Percentiles rank a stretch among this genome's conserved stretches.
These are phyloP conservation scores for Dione juno DNA, from an alignment of 2,888 invertebrate species.

Conservation along the genomic window DNA sequence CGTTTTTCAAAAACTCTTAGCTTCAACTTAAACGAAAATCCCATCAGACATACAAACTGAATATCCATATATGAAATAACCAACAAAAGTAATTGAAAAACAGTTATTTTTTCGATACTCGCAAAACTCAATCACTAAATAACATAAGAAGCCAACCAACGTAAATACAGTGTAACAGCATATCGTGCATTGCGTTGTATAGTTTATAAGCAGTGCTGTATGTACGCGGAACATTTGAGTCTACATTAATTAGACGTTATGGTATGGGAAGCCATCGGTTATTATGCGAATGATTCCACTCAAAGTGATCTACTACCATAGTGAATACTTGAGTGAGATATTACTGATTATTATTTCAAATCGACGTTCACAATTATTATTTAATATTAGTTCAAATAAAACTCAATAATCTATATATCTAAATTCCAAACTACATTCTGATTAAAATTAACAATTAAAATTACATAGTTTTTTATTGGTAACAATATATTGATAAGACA, in stretches of 20 bases:
- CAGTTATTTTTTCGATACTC: constrained; percentile 20
- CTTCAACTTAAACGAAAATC: not conserved
- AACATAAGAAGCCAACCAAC: constrained; percentile 75
- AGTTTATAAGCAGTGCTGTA: constrained; percentile 79
- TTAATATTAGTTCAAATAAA: constrained; percentile 41
- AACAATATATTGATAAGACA: not conserved
- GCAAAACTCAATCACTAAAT: constrained; percentile 47
- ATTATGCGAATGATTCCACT: constrained; percentile 36
- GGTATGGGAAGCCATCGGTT: constrained; percentile 39
- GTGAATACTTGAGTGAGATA: constrained; percentile 9
- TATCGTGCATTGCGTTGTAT: constrained; percentile 72
- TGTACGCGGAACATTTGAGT: constrained; percentile 56
- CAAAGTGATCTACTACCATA: constrained; percentile 36
- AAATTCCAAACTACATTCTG: constrained; percentile 22
- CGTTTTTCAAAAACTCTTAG: constrained; percentile 15
- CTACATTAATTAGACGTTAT: constrained; percentile 50
- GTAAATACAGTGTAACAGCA: constrained; percentile 68
- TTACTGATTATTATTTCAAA: constrained; percentile 2
- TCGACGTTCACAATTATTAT: constrained; percentile 17
- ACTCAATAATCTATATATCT: not conserved
- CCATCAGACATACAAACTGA: not conserved
- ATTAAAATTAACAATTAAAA: not conserved
- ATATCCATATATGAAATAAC: not conserved
- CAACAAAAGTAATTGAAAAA: constrained; percentile 20
- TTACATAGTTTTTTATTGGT: not conserved